Evolutionary conservation across 2,797 vertebrate genomes (phyloP).

Genomic region (Philypnodon macrostomus): DNA sequence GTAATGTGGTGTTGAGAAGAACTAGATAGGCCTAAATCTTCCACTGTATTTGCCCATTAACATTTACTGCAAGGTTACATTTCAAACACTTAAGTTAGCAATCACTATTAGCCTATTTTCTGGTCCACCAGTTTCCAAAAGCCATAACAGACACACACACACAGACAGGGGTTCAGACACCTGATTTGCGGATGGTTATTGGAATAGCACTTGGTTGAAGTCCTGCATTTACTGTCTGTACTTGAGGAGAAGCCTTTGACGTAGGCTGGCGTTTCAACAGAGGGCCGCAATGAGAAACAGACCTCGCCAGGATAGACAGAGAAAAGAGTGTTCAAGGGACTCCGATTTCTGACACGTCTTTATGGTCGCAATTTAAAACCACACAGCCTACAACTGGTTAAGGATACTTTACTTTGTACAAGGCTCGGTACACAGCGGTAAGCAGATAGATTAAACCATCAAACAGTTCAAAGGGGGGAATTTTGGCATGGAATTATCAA

Average conservation of each 20-base stretch:
- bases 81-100: conserved; percentile 39
- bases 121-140: conserved; percentile 25
- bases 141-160: no score
- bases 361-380: conserved; percentile 33
- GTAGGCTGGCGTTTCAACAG: conserved; percentile 52
- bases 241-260: conserved; percentile 57
- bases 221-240: conserved; percentile 52
- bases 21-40: conserved; percentile 6
- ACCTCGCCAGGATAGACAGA: conserved; percentile 19
- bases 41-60: conserved; percentile 7
- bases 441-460: conserved; percentile 16
- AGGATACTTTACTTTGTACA: conserved; percentile 32
- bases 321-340: conserved; percentile 16
- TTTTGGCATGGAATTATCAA: conserved; percentile 9
- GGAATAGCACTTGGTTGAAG: conserved; percentile 49
- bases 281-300: conserved; percentile 54
- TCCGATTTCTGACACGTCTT: conserved; percentile 44
- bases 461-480: conserved; percentile 29
- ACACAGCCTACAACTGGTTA: conserved; percentile 20
- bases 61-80: conserved; percentile 28
- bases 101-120: conserved; percentile 37
- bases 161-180: no score
- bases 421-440: conserved; percentile 12
- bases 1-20: neutral
- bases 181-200: conserved; percentile 54